Evolutionary conservation across 2,113 vertebrate genomes (phyloP), one percentile per base, ranked within the genome.

Genomic region (Felis catus): DNA sequence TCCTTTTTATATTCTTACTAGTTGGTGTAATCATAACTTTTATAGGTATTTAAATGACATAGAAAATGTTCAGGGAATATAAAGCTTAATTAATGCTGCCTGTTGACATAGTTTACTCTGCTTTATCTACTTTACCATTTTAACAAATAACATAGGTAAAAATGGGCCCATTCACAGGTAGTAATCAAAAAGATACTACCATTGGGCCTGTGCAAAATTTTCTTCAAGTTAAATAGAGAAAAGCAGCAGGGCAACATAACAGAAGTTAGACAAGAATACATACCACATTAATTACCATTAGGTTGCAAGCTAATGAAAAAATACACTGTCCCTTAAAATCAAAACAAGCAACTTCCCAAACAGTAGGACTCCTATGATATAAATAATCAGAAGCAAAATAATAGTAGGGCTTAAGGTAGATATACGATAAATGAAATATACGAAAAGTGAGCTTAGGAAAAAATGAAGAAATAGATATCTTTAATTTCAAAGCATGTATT

Each of bases 191-290:
- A 71, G 36, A 51, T 41, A 66, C 4, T 15, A 81, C 36, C 7
- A 41, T 25, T 78, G 1, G 51, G 11, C 25, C 80, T 41, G 11
- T 53, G 31, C 23, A 91, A 83, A 82, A 88, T 73, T 82, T 33
- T 65, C 63, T 87, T 73, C 27, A n/a, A 68, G 27, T 83, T 88
- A 21, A 96, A 83, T 18, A 78, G 21, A 73, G 27, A 92, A 96
- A 97, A 94, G 18, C 58, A 93, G 66, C 27, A 94, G 83, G 18
- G 63, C 19, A 95, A 55, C 86, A 94, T 66, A 27, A 94, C 41
- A 95, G 55, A 73, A 89, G 4, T 13, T 45, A 83, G 15, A 51
- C 36, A 93, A 71, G 6, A 81, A 63, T 70, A 71, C 0, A n/a
- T 9, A 36, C 9, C 11, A 86, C 10, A 70, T 45, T 78, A 58